Conservation (phyloP, 2,113 vertebrate species). For the Anarhynchus alexandrinus region DNA sequence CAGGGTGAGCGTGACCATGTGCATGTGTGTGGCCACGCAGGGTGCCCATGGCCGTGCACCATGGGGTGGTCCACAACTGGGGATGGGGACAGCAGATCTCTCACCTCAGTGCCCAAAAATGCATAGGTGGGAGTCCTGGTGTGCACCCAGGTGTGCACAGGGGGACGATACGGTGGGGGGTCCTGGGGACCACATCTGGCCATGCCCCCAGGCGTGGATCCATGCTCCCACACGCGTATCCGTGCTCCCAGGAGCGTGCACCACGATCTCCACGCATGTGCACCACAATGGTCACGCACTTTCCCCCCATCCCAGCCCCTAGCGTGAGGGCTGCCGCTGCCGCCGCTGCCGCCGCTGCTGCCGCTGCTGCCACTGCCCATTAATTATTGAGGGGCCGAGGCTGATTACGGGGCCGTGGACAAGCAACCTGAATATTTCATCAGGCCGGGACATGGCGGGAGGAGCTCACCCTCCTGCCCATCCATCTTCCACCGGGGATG, state of each 20-base stretch:
- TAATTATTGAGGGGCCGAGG: constrained; percentile 4
- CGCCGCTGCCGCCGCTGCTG: neutral
- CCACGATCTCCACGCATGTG: neutral
- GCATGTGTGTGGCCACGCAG: neutral
- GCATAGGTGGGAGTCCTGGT: fast-evolving
- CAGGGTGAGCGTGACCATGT: too few relatives aligned
- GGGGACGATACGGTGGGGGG: too few relatives aligned
- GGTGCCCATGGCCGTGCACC: neutral
- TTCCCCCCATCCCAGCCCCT: neutral
- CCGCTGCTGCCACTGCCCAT: neutral
- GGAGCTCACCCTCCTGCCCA: neutral
- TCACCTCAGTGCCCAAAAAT: neutral
- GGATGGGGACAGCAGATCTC: neutral
- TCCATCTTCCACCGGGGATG: neutral
- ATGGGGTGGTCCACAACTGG: too few relatives aligned
- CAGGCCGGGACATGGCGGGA: neutral
- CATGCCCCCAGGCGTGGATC: neutral
- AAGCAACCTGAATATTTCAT: constrained; percentile 10
- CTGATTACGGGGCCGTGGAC: neutral
- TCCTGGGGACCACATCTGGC: neutral
- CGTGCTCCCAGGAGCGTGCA: neutral
- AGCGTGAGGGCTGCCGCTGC: neutral
- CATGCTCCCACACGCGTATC: neutral
- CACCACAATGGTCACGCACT: neutral
- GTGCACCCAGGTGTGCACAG: neutral